Conservation (phyloP, 2,113 vertebrate species). For the Apteryx mantelli region DNA sequence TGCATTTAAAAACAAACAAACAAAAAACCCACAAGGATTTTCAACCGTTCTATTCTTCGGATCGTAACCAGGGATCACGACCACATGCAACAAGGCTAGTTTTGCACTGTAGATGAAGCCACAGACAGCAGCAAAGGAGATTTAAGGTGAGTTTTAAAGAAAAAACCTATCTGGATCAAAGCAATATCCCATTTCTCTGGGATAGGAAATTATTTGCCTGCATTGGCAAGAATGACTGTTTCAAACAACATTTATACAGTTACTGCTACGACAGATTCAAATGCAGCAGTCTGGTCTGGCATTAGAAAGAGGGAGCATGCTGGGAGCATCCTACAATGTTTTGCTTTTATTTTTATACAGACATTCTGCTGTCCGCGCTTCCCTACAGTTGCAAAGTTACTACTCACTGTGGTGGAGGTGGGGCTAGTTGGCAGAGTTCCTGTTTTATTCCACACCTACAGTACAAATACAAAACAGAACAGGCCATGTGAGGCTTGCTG, state of each 20-base stretch:
- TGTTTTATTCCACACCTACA: constrained; percentile 80
- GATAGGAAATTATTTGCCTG: neutral
- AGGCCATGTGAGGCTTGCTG: constrained; percentile 59
- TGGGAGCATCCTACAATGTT: constrained; percentile 14
- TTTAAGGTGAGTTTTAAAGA: neutral
- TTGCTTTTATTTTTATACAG: constrained; percentile 38
- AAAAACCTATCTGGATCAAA: neutral
- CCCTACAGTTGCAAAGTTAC: constrained; percentile 47
- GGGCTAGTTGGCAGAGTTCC: constrained; percentile 79
- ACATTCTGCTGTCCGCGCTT: constrained; percentile 59
- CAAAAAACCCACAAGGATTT: neutral
- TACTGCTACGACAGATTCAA: neutral
- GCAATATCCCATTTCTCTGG: neutral
- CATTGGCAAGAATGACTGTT: neutral
- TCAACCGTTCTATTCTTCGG: neutral
- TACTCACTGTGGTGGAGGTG: constrained; percentile 78
- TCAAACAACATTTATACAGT: neutral
- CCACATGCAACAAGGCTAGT: constrained; percentile 60
- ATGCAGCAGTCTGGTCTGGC: neutral
- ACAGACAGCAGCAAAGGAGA: constrained; percentile 57
- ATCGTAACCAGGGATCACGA: constrained; percentile 52
- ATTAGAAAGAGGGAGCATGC: neutral
- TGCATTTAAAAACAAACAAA: neutral
- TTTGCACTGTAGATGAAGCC: constrained; percentile 65
- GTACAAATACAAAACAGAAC: constrained; percentile 71